These are phyloP conservation scores for Pterocles burchelli DNA, from an alignment of 2,113 vertebrate genomes.

Conservation along the genomic window DNA sequence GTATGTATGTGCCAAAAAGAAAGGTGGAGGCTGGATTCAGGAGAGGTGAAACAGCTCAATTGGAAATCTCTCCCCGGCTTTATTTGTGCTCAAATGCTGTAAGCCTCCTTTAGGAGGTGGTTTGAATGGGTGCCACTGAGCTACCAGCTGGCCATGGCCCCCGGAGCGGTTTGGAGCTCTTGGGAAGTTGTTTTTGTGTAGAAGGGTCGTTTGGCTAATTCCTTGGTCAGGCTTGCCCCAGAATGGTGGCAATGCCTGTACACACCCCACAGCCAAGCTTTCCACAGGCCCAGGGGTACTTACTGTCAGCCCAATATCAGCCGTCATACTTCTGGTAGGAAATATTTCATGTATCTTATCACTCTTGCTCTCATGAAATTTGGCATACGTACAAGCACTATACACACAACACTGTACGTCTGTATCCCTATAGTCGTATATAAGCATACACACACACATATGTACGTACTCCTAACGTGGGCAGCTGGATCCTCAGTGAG, in stretches of 20 bases:
- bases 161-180: neutral
- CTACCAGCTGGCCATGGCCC: neutral
- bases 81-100: neutral
- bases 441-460: neutral
- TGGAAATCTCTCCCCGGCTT: neutral
- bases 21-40: neutral
- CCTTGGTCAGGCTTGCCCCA: neutral
- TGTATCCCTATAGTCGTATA: neutral
- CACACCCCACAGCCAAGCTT: neutral
- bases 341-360: neutral
- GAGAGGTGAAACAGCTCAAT: neutral
- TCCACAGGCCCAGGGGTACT: neutral
- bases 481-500: neutral
- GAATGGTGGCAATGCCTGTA: neutral
- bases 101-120: neutral
- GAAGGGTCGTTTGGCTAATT: neutral
- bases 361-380: neutral
- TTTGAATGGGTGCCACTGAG: neutral
- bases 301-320: neutral
- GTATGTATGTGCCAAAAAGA: neutral
- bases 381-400: neutral
- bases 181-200: constrained; percentile 11
- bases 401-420: neutral
- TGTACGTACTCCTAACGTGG: neutral
- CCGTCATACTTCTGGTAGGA: neutral